Evolutionary conservation across 2,888 invertebrate species (phyloP).

Genomic region (Schizaphis graminum): DNA sequence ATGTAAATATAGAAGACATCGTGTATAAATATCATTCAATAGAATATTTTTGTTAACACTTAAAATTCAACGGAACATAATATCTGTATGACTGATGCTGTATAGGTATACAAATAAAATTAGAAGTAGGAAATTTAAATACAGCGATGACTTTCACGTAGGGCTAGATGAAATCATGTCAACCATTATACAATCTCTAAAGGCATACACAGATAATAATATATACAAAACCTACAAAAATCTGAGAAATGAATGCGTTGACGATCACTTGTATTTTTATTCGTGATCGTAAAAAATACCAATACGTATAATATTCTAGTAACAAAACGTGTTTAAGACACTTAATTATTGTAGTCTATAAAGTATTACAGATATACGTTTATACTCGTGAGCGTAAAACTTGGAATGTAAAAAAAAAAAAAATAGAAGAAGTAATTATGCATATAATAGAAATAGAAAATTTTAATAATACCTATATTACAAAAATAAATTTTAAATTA

Average conservation of each 20-base stretch:
- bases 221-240: background rate
- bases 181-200: background rate
- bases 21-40: background rate
- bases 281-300: background rate
- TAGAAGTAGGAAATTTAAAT: background rate
- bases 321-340: background rate
- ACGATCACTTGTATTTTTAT: background rate
- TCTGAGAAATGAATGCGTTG: background rate
- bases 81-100: background rate
- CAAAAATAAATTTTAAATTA: background rate
- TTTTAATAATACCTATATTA: background rate
- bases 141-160: background rate
- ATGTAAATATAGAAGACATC: background rate
- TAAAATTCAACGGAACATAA: background rate
- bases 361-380: background rate
- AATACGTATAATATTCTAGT: background rate
- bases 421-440: background rate
- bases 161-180: background rate
- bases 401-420: background rate
- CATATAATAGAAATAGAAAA: constrained; percentile 1
- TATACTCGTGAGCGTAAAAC: background rate
- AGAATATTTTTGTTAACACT: background rate
- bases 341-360: background rate
- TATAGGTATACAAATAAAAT: background rate
- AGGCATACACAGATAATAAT: background rate